Base-by-base conservation (phyloP, 1,140 invertebrate species). In the Sarcophaga bullata region DNA sequence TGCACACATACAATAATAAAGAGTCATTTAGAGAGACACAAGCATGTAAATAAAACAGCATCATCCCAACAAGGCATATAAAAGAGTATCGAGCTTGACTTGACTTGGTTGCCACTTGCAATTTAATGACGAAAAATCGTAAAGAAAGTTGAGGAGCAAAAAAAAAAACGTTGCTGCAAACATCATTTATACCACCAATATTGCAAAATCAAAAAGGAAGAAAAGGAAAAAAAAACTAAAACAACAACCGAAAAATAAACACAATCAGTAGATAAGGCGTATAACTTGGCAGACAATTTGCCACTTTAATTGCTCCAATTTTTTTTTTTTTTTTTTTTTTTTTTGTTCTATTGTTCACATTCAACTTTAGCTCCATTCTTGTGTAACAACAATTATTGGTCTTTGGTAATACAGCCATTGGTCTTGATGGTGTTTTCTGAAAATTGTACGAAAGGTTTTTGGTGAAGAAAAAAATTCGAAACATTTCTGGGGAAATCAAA, bases 221-320 rank as follows among this genome's bases (percentile, higher is more conserved):
- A 49, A 15, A 49, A 76, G 19, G 11, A 78, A 49, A 37, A 52
- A 52, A 50, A n/a, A 25, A 72, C 17, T 8, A 72, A 72, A 72
- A 72, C 19, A 72, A 49, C 6, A 17, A 25, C 75, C 75, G 11
- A 76, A 76, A 78, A 78, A 50, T 78, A 78, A 78, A 78, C 75
- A 78, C 48, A 78, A 78, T 78, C 48, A 17, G 19, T 19, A 50
- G 75, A 78, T 78, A 37, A 82, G 52, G 9, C 58, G n/a, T 72
- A 52, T 48, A 80, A 81, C 62, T 82, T 80, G 82, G 78, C 78
- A 80, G 82, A 82, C 82, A 82, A 82, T 82, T 82, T 82, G 82
- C 82, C 82, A 80, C 58, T 82, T 82, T 82, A 82, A 82, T 82
- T 82, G 82, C 54, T 68, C 52, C 58, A 82, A 82, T 82, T 82